Base-by-base conservation (phyloP, 2,113 vertebrate species). In the Ancistrus triradiatus region DNA sequence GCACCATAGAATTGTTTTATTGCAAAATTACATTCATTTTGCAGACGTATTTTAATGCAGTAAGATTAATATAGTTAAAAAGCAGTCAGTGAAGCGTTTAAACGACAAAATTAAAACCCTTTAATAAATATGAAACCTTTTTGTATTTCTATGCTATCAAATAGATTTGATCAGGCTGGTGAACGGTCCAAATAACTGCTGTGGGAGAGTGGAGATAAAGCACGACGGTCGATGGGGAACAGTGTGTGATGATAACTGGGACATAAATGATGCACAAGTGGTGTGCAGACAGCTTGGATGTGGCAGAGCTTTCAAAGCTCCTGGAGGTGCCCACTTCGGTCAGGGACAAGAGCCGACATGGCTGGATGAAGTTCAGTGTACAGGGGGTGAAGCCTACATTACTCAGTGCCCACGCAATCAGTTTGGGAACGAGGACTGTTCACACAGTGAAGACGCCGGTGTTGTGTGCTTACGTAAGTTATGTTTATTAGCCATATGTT, bases 151-250 rank as follows among this genome's bases (percentile, higher is more conserved):
- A 78, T 49, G 1, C 2, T 15, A 11, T 33, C 28, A 35, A 48
- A 22, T 44, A 44, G 31, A 14, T 9, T n/a, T 5, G 38, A 15
- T 84, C 42, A 77, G 74, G 66, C 28, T 87, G 50, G 10, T 17
- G 40, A 81, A 84, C 9, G 77, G 78, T 7, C 79, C 69, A 31
- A 19, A 37, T 6, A 0, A 0, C 5, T 66, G 85, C 58, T 62
- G 71, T 33, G 85, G 85, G 3, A 80, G 82, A 70, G 70, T 87
- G 3, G 85, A 85, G 69, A 69, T 84, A 4, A 70, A 19, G 24
- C 21, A 77, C 1, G 70, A 56, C 0, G 28, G 68, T 0, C n/a
- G 18, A 2, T 87, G 85, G 85, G 65, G 77, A 10, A 74, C 82
- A 1, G 75, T 87, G 14, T 87, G 85, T 63, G 78, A 81, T 24